A percentile compares a stretch with the other conserved stretches of the same genome.
Evolutionary conservation across 2,888 invertebrate genomes (phyloP).

Genomic region (Platycheirus albimanus): DNA sequence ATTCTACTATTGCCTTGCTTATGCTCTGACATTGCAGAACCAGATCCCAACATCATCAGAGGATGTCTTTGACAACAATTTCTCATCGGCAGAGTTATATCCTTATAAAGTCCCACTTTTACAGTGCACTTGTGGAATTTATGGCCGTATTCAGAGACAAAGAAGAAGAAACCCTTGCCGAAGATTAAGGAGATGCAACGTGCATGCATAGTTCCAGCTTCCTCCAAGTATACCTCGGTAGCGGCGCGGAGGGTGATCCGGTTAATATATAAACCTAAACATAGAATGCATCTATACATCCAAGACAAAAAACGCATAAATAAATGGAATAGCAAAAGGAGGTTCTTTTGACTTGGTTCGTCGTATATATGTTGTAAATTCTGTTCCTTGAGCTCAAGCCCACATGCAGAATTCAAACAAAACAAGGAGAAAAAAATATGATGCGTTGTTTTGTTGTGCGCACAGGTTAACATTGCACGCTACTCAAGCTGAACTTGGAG

Average conservation of each 20-base stretch:
- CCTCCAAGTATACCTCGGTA: background rate
- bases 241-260: constrained; percentile 30
- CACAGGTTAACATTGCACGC: constrained; percentile 29
- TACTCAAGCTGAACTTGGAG: constrained; percentile 1
- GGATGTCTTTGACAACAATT: constrained; percentile 65
- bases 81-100: constrained; percentile 65
- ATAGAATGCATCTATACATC: constrained; percentile 14
- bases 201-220: too few relatives aligned
- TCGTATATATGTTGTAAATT: too few relatives aligned
- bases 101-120: constrained; percentile 56
- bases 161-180: constrained; percentile 21
- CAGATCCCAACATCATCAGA: constrained; percentile 40
- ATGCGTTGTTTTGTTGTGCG: constrained; percentile 20
- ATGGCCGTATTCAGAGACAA: constrained; percentile 32
- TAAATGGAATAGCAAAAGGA: constrained; percentile 38
- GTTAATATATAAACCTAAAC: constrained; percentile 52
- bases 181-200: constrained; percentile 16
- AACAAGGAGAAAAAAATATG: background rate
- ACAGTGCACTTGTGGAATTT: constrained; percentile 60
- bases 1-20: background rate
- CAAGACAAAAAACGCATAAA: constrained; percentile 64
- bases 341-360: background rate
- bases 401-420: constrained; percentile 24
- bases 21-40: constrained; percentile 11
- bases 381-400: background rate